Conservation (phyloP, 2,113 vertebrate genomes). For the Pangasianodon hypophthalmus region DNA sequence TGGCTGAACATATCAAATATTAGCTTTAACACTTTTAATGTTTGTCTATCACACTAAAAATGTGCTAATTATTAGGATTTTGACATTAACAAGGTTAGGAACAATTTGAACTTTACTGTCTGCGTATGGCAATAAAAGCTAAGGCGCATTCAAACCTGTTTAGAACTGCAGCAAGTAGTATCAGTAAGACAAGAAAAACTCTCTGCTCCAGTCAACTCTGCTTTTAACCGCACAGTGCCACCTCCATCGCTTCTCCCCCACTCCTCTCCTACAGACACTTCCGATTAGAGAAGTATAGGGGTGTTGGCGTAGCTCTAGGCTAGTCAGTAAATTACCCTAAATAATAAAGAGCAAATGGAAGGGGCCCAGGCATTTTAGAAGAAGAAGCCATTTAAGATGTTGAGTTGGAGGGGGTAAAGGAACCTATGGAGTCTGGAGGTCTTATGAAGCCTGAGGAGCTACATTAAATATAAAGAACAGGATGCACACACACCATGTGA, state of each 20-base stretch:
- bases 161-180: conserved; percentile 16
- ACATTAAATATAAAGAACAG: conserved; percentile 24
- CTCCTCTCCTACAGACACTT: conserved; percentile 51
- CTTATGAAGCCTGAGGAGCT: background rate
- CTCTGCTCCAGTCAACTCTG: conserved; percentile 36
- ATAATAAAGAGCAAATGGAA: conserved; percentile 73
- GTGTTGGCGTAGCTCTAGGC: conserved; percentile 62
- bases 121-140: conserved; percentile 8
- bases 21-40: background rate
- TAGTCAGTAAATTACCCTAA: conserved; percentile 61
- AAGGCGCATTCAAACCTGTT: conserved; percentile 10
- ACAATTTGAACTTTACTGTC: conserved; percentile 13
- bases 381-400: conserved; percentile 28
- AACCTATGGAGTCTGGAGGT: conserved; percentile 9
- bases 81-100: background rate
- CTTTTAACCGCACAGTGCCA: conserved; percentile 46
- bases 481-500: conserved; percentile 20
- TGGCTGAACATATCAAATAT: background rate
- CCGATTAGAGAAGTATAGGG: conserved; percentile 58
- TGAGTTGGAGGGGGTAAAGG: conserved; percentile 4
- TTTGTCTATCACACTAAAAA: conserved; percentile 18
- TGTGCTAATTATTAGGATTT: conserved; percentile 22
- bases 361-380: conserved; percentile 46
- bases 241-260: conserved; percentile 9
- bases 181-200: conserved; percentile 30